Evolutionary conservation across 2,797 vertebrate genomes (phyloP), one percentile per base, ranked within the genome.

Genomic region (Novumbra hubbsi): DNA sequence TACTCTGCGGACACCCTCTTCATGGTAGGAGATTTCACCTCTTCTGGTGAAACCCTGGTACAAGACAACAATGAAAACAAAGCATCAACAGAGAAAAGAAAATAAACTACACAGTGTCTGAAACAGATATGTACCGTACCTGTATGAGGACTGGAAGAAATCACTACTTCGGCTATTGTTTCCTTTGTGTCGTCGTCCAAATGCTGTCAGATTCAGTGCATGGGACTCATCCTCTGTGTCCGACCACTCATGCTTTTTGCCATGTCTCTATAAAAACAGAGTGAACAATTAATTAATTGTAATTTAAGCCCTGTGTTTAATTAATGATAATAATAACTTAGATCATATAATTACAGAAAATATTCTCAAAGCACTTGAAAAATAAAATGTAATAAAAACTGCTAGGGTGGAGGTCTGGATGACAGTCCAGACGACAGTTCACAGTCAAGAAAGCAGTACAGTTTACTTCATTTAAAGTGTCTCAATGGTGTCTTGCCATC

Each of bases 1-100:
- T 88, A 94, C 94, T 94, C 94, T 78, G 90, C 84, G 81, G 88
- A 86, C 57, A 91, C 68, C 71, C 76, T 86, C 75, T 70, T 88
- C 86, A 90, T 88, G 38, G 72, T 66, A 3, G 89, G 85, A 34
- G 90, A 92, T 77, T 86, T 92, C 70, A 81, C 68, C 0, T 77
- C 76, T 9, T 86, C 88, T 80, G 81, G 76, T 55, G 88, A 89
- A 60, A 84, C 19, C 76, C 94, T 94, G 72, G 24, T 84, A 1
- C 9, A 78, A 1, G 12, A 78, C 15, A 38, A 0, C 1, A 27
- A 64, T 32, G 11, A 52, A 48, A 16, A 52, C 0, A 77, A n/a
- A 8, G 52, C 68, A 63, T 48, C 16, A 9, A 9, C 15, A 38
- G 19, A 24, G 38, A 57, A n/a, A 32, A 7, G 28, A 41, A 2